Base-by-base conservation (phyloP, 2,888 invertebrate genomes). In the Arrhopalites spinosus region DNA sequence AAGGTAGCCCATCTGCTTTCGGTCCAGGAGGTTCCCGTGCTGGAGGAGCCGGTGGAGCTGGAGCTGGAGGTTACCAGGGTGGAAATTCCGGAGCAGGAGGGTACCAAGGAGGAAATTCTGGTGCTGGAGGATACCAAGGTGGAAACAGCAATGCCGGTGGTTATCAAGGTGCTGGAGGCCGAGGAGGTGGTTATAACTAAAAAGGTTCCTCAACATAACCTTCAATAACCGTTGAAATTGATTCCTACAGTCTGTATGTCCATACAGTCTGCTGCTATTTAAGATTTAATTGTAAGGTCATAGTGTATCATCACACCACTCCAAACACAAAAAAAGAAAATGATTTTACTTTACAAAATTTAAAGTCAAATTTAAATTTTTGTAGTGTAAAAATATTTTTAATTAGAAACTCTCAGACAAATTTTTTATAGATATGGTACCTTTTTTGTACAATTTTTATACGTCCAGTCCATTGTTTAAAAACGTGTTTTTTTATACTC, bases 101-200 rank as follows among this genome's bases (percentile, higher is more conserved):
- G 3, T 63, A 63, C 27, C 20, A 36, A 30, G 66, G 30, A 11
- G 36, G 36, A 20, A 66, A 66, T 36, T 7, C 27, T 36, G 30
- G 27, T 8, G 64, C 64, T 63, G 64, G 66, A n/a, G 66, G 66
- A 30, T 30, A 66, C 36, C n/a, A 23, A 2, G 61, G 23, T 20
- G 66, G 66, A 17, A 36, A 29, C 36, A 36, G 30, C 20, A 25
- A 23, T 15, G 17, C 27, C 29, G 20, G n/a, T 25, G 20, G 23
- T 56, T n/a, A 56, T 7, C 20, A 23, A n/a, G 23, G 7, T 56
- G n/a, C n/a, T n/a, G n/a, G n/a, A n/a, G n/a, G n/a, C n/a, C n/a
- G n/a, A n/a, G n/a, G n/a, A n/a, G 64, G 64, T 63, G 64, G 64
- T 25, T 63, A 63, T 27, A 15, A 20, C 8, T 27, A 25, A 63